phyloP scores from a whole-genome alignment of 2,113 vertebrate species.

The Oenanthe melanoleuca region DNA sequence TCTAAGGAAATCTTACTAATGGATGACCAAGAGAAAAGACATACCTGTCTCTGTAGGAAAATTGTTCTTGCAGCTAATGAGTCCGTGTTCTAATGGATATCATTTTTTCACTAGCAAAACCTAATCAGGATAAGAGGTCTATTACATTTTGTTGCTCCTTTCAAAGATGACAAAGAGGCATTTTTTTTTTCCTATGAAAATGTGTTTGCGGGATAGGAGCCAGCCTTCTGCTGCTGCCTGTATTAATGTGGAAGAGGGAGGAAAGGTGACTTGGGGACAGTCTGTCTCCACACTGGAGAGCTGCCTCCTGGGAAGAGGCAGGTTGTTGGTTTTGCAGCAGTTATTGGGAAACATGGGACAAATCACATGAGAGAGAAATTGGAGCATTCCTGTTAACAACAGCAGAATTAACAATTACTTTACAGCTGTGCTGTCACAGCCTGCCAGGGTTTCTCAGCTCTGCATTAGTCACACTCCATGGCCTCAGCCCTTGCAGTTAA shows the following conservation, averaged over 20 bases:
- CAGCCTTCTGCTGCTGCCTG: not conserved
- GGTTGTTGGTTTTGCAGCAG: not conserved
- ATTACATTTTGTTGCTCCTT: not conserved
- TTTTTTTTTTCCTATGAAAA: not conserved
- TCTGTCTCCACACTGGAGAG: not conserved
- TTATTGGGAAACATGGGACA: not conserved
- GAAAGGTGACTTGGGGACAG: slow-evolving; percentile 10
- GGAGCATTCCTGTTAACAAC: slow-evolving; percentile 34
- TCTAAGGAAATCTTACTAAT: not conserved
- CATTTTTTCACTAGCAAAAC: not conserved
- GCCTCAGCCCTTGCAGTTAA: not conserved
- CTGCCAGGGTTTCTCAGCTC: slow-evolving; percentile 1
- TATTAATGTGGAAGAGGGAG: not conserved
- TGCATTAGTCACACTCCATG: not conserved
- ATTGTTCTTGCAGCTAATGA: not conserved
- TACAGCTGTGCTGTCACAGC: slow-evolving; percentile 19
- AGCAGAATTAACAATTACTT: slow-evolving; percentile 47
- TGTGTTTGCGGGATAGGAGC: not conserved
- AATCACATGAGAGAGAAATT: slow-evolving; percentile 1
- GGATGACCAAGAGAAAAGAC: not conserved
- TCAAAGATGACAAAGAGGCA: not conserved
- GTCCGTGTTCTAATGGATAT: not conserved
- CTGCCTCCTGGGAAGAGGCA: not conserved
- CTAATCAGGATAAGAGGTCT: slow-evolving; percentile 16
- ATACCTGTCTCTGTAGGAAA: not conserved